A percentile compares a stretch with the other conserved stretches of the same genome.
Evolutionary conservation across 2,888 invertebrate species (phyloP).

Genomic region (Aromia moschata): DNA sequence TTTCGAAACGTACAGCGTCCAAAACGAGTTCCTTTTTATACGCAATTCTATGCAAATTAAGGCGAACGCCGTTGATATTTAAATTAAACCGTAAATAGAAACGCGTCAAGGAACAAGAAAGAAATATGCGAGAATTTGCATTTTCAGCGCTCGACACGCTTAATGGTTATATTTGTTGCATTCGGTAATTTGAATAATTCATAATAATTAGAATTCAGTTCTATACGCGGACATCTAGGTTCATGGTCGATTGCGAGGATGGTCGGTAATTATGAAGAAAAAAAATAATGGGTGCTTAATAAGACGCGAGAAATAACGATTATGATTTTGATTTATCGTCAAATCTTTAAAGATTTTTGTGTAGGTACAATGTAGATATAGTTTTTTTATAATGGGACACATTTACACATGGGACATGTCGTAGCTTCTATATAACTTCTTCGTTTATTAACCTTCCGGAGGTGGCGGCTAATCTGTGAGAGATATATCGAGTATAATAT

Average conservation of each 20-base stretch:
- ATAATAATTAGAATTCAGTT: not conserved
- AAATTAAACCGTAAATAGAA: not conserved
- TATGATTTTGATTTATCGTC: too few species aligned
- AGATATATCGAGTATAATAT: too few species aligned
- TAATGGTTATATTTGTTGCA: not conserved
- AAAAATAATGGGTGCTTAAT: too few species aligned
- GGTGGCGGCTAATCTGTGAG: too few species aligned
- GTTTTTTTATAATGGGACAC: too few species aligned
- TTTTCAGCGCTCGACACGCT: not conserved
- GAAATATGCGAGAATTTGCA: not conserved
- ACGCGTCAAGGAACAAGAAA: not conserved
- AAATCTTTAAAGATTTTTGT: too few species aligned
- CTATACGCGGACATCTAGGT: not conserved
- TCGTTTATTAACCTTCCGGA: too few species aligned
- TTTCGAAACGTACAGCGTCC: not conserved
- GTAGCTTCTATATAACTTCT: too few species aligned
- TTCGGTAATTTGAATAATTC: not conserved
- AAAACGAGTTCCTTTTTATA: conserved; percentile 3
- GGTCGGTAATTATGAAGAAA: too few species aligned
- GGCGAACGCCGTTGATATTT: conserved; percentile 1
- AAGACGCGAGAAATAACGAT: too few species aligned
- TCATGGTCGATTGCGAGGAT: not conserved
- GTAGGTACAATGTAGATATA: too few species aligned
- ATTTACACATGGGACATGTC: too few species aligned
- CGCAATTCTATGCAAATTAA: not conserved